Conservation (phyloP, 2,797 vertebrate genomes). For the Sebastes minor region DNA sequence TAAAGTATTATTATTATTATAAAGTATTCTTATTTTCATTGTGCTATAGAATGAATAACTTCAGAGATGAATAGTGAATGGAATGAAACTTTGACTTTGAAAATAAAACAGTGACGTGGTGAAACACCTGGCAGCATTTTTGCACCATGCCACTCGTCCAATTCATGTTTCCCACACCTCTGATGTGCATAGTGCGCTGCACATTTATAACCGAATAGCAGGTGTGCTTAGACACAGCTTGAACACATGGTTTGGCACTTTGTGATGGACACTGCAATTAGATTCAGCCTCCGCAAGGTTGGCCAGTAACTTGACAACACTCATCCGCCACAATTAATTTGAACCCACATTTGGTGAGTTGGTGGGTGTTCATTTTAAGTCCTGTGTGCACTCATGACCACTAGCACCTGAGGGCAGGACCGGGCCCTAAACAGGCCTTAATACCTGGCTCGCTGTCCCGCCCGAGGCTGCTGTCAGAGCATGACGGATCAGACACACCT, state of each 20-base stretch:
- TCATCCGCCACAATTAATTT: slow-evolving; percentile 7
- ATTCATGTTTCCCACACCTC: background rate
- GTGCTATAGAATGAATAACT: background rate
- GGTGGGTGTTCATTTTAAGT: slow-evolving; percentile 36
- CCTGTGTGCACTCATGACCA: slow-evolving; percentile 61
- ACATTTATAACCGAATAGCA: background rate
- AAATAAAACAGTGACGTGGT: background rate
- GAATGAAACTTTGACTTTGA: background rate
- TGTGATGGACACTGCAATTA: background rate
- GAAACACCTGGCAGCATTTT: background rate
- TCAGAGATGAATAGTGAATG: background rate
- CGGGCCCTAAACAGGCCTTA: slow-evolving; percentile 76
- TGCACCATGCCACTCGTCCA: background rate
- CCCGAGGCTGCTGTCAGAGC: slow-evolving; percentile 87
- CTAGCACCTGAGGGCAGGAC: slow-evolving; percentile 64
- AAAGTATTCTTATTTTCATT: background rate
- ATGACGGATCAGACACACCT: slow-evolving; percentile 90
- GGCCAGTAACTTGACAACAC: slow-evolving; percentile 9
- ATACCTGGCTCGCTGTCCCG: slow-evolving; percentile 81
- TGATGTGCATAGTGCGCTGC: background rate
- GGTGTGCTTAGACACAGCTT: background rate
- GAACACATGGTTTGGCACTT: background rate
- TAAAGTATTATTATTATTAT: background rate
- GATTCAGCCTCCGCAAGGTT: background rate
- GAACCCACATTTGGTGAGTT: slow-evolving; percentile 4